A percentile compares a stretch with the other conserved stretches of the same genome.
Conservation (phyloP, 1,140 invertebrate genomes). For the Achatina immaculata region DNA sequence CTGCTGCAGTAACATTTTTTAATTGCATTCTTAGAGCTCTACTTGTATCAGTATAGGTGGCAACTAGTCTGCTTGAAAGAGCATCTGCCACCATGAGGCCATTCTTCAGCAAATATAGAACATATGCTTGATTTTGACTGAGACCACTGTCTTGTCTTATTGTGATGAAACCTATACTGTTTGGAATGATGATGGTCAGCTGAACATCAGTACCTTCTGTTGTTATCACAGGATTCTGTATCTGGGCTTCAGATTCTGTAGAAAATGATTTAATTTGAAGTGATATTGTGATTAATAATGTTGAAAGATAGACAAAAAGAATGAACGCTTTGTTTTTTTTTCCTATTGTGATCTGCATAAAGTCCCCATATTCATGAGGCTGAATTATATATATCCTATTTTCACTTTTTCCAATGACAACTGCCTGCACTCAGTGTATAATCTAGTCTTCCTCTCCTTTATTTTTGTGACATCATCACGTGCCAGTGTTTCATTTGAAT, state of each 20-base stretch:
- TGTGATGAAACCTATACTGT: neutral
- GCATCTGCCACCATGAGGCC: neutral
- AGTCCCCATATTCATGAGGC: too few species aligned
- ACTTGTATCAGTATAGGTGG: neutral
- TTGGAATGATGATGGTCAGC: neutral
- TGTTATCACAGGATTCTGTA: neutral
- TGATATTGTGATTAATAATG: too few species aligned
- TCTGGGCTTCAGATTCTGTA: neutral
- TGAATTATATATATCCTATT: too few species aligned
- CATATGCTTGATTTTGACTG: neutral
- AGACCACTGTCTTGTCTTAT: neutral
- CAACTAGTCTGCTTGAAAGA: neutral
- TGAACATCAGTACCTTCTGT: neutral
- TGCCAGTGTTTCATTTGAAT: too few species aligned
- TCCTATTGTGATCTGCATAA: too few species aligned
- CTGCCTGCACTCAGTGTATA: too few species aligned
- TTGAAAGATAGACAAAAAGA: too few species aligned
- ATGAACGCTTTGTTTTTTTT: too few species aligned
- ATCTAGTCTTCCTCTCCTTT: too few species aligned
- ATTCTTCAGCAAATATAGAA: neutral
- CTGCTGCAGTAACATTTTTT: neutral
- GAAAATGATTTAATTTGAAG: neutral
- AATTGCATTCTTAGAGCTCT: neutral
- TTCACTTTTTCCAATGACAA: too few species aligned
- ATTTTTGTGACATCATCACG: too few species aligned